These are phyloP conservation scores for Masnerella sp. DNA, from an alignment of 2,888 invertebrate species.

Conservation along the genomic window DNA sequence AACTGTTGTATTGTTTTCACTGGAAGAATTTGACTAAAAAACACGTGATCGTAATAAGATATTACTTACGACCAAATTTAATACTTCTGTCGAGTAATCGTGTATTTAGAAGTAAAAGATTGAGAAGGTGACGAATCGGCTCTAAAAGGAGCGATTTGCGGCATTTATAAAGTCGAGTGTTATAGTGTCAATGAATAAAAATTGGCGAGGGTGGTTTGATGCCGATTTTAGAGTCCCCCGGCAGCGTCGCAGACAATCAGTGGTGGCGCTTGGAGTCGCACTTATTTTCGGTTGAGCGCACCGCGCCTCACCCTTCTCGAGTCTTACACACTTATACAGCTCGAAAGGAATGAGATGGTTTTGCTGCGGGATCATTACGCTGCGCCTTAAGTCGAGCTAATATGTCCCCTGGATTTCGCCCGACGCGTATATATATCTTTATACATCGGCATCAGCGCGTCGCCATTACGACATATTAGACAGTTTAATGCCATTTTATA, in stretches of 20 bases:
- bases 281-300: conserved; percentile 75
- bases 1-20: no score
- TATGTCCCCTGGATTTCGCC: conserved; percentile 68
- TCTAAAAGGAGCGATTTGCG: conserved; percentile 62
- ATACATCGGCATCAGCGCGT: conserved; percentile 62
- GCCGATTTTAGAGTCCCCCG: conserved; percentile 71
- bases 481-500: conserved; percentile 76
- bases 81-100: background rate
- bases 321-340: conserved; percentile 56
- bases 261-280: conserved; percentile 72
- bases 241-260: conserved; percentile 69
- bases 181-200: conserved; percentile 77
- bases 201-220: conserved; percentile 74
- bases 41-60: no score
- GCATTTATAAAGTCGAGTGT: conserved; percentile 65
- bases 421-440: conserved; percentile 53
- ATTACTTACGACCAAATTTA: background rate
- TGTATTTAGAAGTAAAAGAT: conserved; percentile 1
- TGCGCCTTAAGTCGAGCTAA: conserved; percentile 78
- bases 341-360: conserved; percentile 68
- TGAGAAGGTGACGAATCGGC: conserved; percentile 23
- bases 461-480: conserved; percentile 68
- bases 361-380: conserved; percentile 74
- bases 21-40: no score
- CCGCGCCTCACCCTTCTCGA: conserved; percentile 53